Base-by-base conservation (phyloP, 2,113 vertebrate genomes). In the Carassius carassius region DNA sequence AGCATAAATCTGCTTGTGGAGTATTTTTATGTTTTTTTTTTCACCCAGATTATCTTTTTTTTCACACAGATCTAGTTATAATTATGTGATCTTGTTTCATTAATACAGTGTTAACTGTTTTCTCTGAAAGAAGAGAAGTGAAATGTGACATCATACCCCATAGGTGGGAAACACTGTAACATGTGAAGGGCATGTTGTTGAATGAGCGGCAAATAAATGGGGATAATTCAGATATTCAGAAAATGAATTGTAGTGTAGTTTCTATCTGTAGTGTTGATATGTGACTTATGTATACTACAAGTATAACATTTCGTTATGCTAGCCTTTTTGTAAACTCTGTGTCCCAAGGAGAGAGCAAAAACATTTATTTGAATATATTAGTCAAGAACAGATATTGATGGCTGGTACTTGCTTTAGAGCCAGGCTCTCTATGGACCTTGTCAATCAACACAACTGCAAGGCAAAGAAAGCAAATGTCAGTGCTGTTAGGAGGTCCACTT, bases 401-500 rank as follows among this genome's bases (percentile, higher is more conserved):
- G 13, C n/a, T 47, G 23, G 4, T 25, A 76, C 23, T 14, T 76
- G 7, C 23, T 25, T 76, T 17, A 76, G n/a, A 49, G 44, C 21
- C n/a, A n/a, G 12, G 7, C 70, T 47, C 70, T 0, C n/a, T 51
- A 49, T 76, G 74, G 74, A 47, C 14, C 44, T 76, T 76, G 74
- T 76, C 49, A 76, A 19, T 76, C 74, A 32, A 6, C 25, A 76
- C 23, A 54, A 76, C 74, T 54, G 23, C 49, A 32, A 54, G 23
- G 73, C 69, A 72, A 54, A 17, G 23, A 32, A 76, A 54, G 47
- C 23, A 19, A 80, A 63, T 80, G 60, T 47, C 78, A 80, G 13
- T 25, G 3, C 78, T 80, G 78, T 47, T 80, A 47, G 56, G 17
- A 65, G n/a, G 12, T 47, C 21, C 37, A 47, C 7, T 49, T 3